Evolutionary conservation across 2,888 invertebrate genomes (phyloP).

Genomic region (Rhorus exstirpatorius): DNA sequence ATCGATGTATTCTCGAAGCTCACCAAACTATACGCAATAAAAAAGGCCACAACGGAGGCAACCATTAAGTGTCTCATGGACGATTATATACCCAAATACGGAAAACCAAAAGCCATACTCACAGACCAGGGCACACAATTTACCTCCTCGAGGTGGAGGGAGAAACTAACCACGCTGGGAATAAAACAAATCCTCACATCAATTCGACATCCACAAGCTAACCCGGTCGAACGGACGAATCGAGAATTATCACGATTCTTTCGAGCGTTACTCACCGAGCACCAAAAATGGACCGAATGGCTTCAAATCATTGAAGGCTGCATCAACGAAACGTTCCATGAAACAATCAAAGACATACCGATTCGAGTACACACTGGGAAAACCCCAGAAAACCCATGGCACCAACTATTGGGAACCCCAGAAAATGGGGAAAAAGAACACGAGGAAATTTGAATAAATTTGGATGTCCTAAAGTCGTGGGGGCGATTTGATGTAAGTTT

Average conservation of each 20-base stretch:
- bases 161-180: not conserved
- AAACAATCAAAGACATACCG: constrained; percentile 44
- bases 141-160: constrained; percentile 68
- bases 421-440: not conserved
- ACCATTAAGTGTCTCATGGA: not conserved
- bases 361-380: constrained; percentile 41
- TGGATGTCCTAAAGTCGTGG: too few species aligned
- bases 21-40: constrained; percentile 61
- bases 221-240: constrained; percentile 72
- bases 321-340: constrained; percentile 53
- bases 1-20: constrained; percentile 70
- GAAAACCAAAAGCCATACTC: too few species aligned
- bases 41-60: constrained; percentile 41
- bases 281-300: constrained; percentile 47
- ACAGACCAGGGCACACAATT: constrained; percentile 70
- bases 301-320: constrained; percentile 37
- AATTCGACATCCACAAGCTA: too few species aligned
- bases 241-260: constrained; percentile 64
- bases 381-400: constrained; percentile 20
- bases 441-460: too few species aligned
- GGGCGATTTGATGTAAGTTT: too few species aligned
- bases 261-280: constrained; percentile 50
- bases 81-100: too few species aligned
- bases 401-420: not conserved
- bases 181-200: too few species aligned